phyloP scores from a whole-genome alignment of 2,888 invertebrate genomes.

The Dexiosoma caninum region DNA sequence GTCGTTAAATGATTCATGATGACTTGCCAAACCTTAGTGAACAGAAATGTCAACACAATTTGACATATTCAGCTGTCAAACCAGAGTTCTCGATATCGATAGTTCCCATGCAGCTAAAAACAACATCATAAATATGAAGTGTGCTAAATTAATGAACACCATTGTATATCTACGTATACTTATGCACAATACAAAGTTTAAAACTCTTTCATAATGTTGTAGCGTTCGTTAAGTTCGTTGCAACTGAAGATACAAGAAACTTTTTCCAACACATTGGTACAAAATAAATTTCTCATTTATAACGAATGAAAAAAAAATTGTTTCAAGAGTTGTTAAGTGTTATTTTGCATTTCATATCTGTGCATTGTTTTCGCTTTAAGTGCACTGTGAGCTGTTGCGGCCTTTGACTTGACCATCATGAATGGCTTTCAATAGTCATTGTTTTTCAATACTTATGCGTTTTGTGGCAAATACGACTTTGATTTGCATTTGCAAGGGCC shows the following conservation, averaged over 20 bases:
- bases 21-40: too few relatives aligned
- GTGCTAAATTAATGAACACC: too few relatives aligned
- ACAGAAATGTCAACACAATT: too few relatives aligned
- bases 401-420: slow-evolving; percentile 55
- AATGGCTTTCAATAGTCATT: slow-evolving; percentile 18
- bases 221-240: neutral
- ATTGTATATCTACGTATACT: too few relatives aligned
- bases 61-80: too few relatives aligned
- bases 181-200: too few relatives aligned
- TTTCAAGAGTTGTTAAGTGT: slow-evolving; percentile 26
- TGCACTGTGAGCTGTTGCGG: slow-evolving; percentile 10
- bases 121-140: too few relatives aligned
- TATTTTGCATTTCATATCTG: slow-evolving; percentile 19
- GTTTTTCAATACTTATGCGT: neutral
- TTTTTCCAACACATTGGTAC: neutral
- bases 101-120: too few relatives aligned
- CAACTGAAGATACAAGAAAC: neutral
- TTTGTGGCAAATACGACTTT: slow-evolving; percentile 21
- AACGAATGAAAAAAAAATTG: slow-evolving; percentile 2
- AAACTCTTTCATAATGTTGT: too few relatives aligned
- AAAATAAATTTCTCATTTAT: neutral
- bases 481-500: slow-evolving; percentile 16
- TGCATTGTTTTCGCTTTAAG: slow-evolving; percentile 15
- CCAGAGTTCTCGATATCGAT: too few relatives aligned
- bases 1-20: too few relatives aligned